phyloP scores from a whole-genome alignment of 1,140 invertebrate genomes.

The Trissolcus basalis region DNA sequence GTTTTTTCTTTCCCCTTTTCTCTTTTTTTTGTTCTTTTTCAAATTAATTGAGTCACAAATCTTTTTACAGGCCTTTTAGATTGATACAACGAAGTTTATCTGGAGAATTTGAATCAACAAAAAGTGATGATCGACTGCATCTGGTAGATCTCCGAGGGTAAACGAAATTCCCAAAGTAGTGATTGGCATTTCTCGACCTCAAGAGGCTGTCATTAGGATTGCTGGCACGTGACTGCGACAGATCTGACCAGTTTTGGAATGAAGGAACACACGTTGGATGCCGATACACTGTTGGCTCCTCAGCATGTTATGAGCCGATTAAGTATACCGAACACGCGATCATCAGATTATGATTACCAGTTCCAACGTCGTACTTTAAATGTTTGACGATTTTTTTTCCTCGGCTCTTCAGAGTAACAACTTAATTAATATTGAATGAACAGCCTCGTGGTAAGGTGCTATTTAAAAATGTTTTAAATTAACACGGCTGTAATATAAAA shows the following conservation, averaged over 20 bases:
- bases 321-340: constrained; percentile 44
- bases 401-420: not conserved
- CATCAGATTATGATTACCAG: constrained; percentile 37
- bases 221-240: constrained; percentile 60
- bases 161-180: constrained; percentile 48
- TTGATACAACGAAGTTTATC: constrained; percentile 29
- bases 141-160: constrained; percentile 5
- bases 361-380: constrained; percentile 20
- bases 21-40: too few species aligned
- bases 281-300: constrained; percentile 35
- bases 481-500: constrained; percentile 6
- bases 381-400: constrained; percentile 16
- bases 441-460: constrained; percentile 10
- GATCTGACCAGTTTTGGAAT: constrained; percentile 54
- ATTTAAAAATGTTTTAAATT: constrained; percentile 34
- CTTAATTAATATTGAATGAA: constrained; percentile 26
- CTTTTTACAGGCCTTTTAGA: not conserved
- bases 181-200: constrained; percentile 58
- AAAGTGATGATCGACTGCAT: constrained; percentile 39
- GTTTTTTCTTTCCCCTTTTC: too few species aligned
- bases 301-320: constrained; percentile 40
- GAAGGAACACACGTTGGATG: constrained; percentile 54
- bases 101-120: constrained; percentile 32
- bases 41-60: too few species aligned
- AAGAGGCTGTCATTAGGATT: constrained; percentile 56